These are phyloP conservation scores for Etheostoma spectabile DNA, from an alignment of 2,113 vertebrate species.

Conservation along the genomic window DNA sequence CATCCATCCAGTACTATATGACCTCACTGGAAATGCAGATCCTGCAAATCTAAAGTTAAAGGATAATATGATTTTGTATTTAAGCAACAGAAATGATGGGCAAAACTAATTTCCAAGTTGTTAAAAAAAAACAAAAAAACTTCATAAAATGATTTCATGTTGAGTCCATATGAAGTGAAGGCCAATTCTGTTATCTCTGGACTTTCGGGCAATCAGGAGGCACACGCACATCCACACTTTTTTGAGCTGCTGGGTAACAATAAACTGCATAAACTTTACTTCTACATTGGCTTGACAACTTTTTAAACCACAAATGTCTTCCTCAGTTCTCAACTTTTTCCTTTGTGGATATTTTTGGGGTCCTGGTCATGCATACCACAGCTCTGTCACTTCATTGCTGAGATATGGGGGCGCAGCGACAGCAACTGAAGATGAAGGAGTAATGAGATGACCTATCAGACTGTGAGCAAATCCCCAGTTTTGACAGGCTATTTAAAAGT, in stretches of 20 bases:
- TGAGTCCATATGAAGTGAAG: not conserved
- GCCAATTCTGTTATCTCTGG: not conserved
- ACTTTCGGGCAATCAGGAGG: not conserved
- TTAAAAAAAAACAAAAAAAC: not conserved
- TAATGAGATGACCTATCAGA: not conserved
- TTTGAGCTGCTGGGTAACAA: not conserved
- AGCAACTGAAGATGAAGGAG: not conserved
- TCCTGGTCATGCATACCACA: not conserved
- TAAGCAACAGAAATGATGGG: not conserved
- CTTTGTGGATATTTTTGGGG: not conserved
- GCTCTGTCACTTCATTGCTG: not conserved
- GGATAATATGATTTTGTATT: not conserved
- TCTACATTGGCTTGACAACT: not conserved
- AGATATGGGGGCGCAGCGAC: not conserved
- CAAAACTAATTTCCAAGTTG: not conserved
- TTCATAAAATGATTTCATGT: not conserved
- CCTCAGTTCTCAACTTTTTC: not conserved
- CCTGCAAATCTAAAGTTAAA: constrained; percentile 5
- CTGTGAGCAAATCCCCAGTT: not conserved
- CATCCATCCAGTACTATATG: constrained; percentile 30
- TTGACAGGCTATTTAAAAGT: not conserved
- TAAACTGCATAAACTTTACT: not conserved
- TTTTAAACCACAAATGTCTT: not conserved
- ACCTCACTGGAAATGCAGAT: constrained; percentile 23
- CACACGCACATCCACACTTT: not conserved